Evolutionary conservation across 2,113 vertebrate genomes (phyloP).

Genomic region (zebrafish (Danio rerio)): GRCz12tu NC_133191.1:18028501-18029000

Average conservation of each 20-base stretch:
- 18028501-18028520: conserved; percentile 1
- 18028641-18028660: not conserved
- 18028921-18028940: not conserved
- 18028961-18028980: not conserved
- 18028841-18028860: not conserved
- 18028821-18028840: not conserved
- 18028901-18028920: not conserved
- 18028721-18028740: not conserved
- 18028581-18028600: conserved; percentile 26
- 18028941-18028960: not conserved
- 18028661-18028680: not conserved
- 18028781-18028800: not conserved
- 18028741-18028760: not conserved
- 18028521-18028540: not conserved
- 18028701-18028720: not conserved
- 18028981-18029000: not conserved
- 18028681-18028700: not conserved
- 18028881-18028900: not conserved
- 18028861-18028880: not conserved
- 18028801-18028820: not conserved
- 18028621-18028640: conserved; percentile 1
- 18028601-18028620: conserved; percentile 35
- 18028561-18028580: not conserved
- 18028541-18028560: conserved; percentile 20
- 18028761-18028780: not conserved